These are phyloP conservation scores for Prietella phreatophila DNA, from an alignment of 2,113 vertebrate species.

Conservation along the genomic window DNA sequence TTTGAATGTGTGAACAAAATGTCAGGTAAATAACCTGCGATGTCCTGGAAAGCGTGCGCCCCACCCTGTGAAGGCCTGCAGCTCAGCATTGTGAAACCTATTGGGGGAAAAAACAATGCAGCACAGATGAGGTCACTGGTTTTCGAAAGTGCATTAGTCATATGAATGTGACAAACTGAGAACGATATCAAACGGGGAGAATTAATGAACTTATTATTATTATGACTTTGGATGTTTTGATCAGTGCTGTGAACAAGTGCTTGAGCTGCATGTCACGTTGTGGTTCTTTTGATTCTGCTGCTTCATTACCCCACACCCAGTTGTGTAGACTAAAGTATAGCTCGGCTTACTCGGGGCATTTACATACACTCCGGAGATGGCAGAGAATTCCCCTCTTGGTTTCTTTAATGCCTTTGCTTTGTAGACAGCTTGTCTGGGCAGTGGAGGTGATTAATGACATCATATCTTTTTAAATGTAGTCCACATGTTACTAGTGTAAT, in stretches of 20 bases:
- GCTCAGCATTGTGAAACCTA: neutral
- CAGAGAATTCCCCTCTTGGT: neutral
- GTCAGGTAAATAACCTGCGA: neutral
- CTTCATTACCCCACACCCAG: conserved; percentile 32
- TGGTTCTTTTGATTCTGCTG: neutral
- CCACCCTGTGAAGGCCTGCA: neutral
- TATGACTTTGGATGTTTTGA: neutral
- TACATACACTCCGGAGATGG: neutral
- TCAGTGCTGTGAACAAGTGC: neutral
- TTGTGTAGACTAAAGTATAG: conserved; percentile 16
- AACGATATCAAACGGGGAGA: neutral
- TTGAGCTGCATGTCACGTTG: neutral
- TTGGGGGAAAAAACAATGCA: conserved; percentile 23
- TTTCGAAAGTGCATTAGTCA: neutral
- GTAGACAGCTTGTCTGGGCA: conserved; percentile 6
- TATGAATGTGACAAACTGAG: neutral
- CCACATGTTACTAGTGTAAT: conserved; percentile 31
- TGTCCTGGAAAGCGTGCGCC: neutral
- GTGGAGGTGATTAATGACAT: neutral
- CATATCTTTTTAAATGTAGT: conserved; percentile 30
- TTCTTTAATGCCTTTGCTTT: neutral
- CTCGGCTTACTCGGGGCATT: neutral
- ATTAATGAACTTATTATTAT: neutral
- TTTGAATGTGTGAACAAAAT: conserved; percentile 45
- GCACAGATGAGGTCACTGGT: neutral